Base-by-base conservation (phyloP, 2,113 vertebrate genomes). In the Hylia prasina region DNA sequence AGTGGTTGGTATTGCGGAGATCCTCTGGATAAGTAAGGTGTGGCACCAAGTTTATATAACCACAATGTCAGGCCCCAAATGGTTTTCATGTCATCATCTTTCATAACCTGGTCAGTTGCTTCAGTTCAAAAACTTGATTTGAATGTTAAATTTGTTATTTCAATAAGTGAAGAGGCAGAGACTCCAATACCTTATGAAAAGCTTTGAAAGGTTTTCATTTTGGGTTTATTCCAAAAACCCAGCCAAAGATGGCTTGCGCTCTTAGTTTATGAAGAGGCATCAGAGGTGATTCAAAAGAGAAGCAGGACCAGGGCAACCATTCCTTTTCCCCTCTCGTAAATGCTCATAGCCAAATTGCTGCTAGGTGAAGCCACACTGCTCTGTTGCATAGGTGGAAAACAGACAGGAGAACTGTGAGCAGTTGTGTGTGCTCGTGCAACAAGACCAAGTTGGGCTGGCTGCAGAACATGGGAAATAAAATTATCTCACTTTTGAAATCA, bases 391-490 rank as follows among this genome's bases (percentile, higher is more conserved):
- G 48, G 56, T 9, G 4, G 33, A 23, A 94, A 57, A 50, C 1
- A 39, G 40, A 20, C 6, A 22, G 10, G 33, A 72, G 58, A 72
- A 42, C 30, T 30, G 22, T 2, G 2, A 37, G 35, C 0, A 3
- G 12, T 28, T 4, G 0, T 71, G 18, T 50, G 35, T 24, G 44
- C 35, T 54, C 0, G 0, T 64, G 40, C 11, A 5, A 56, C 2
- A 7, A 66, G 31, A 35, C 20, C 60, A 53, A 70, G 51, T 21
- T 30, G 47, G 37, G 42, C 61, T 53, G 58, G 39, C 56, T 63
- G n/a, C 56, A 73, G 48, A 82, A 48, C 7, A 1, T 4, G 47
- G 51, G 42, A 81, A 82, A 85, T 39, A 28, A 75, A 60, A 37
- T 51, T 4, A 60, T 27, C n/a, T 73, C 35, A 14, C 21, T 23